Evolutionary conservation across 2,113 vertebrate genomes (phyloP).

Genomic region (Neofelis nebulosa): DNA sequence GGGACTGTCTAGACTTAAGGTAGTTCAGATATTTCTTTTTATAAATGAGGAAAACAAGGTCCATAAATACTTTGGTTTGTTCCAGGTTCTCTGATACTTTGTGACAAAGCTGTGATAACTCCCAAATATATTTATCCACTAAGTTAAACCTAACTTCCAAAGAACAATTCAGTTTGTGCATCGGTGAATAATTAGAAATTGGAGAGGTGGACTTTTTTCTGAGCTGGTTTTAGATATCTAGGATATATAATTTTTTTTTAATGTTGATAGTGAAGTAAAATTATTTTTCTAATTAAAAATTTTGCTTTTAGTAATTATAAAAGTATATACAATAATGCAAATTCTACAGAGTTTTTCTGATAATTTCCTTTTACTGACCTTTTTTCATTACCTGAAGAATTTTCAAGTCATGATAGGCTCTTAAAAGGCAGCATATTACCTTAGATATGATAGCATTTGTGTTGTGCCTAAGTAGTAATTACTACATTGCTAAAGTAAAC

Average conservation of each 20-base stretch:
- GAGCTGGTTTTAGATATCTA: background rate
- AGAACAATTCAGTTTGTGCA: background rate
- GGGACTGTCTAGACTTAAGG: background rate
- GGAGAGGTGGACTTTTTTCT: background rate
- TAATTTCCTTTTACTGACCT: background rate
- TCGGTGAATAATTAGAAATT: background rate
- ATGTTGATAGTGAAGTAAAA: background rate
- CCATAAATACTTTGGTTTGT: background rate
- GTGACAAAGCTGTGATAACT: background rate
- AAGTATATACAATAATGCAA: background rate
- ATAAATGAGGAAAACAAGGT: background rate
- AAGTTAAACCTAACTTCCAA: background rate
- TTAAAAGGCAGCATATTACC: conserved; percentile 8
- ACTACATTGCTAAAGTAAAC: background rate
- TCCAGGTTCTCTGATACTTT: background rate
- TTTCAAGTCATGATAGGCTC: background rate
- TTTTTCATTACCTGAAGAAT: background rate
- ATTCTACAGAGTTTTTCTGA: background rate
- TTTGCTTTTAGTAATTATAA: background rate
- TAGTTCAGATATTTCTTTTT: background rate
- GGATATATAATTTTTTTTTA: background rate
- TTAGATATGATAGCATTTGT: background rate
- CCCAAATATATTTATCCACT: background rate
- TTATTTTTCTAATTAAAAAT: conserved; percentile 6
- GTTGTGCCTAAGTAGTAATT: background rate